Evolutionary conservation across 2,113 vertebrate genomes (phyloP), one percentile per base, ranked within the genome.

Genomic region (Sphaerodactylus townsendi): DNA sequence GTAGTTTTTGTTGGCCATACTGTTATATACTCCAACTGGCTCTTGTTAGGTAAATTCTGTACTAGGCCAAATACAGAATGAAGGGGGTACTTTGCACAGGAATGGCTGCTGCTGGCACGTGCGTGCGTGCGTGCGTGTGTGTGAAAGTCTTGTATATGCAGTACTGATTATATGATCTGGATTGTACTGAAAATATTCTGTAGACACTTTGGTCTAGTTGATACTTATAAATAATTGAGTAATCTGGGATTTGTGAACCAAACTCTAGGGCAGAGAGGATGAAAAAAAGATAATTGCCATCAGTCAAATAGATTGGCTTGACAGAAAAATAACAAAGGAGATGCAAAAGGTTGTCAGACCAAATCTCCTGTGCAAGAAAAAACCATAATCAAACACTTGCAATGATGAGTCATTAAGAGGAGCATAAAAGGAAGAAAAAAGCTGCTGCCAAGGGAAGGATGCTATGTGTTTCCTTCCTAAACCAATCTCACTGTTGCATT

Each of bases 141-240:
- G 48, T 48, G 14, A 72, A 48, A 41, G 48, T 3, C 25, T 33
- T 64, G 66, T 62, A n/a, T 78, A 33, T 85, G 25, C 23, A 48
- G 50, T 72, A 28, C 39, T 79, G 70, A 48, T 72, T 74, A 46
- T 64, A 70, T 75, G 62, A 14, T 48, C 59, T 72, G 76, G 71
- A 72, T 41, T 85, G 68, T 64, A 50, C 39, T 64, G 14, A 72
- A 30, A 71, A n/a, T 77, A 64, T 85, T 78, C 72, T 46, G 77
- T 79, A 64, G 78, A 53, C 41, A 48, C 71, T 72, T 64, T 46
- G 56, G 53, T 41, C 19, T 64, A 78, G 70, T 79, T 68, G 28
- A 78, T 78, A 48, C 66, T 78, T 71, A 72, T 79, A 85, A 64
- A 79, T 85, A 85, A 85, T 85, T 25, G n/a, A 84, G 75, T 64